phyloP scores from a whole-genome alignment of 2,888 invertebrate genomes.

The Ormyrus rosae region DNA sequence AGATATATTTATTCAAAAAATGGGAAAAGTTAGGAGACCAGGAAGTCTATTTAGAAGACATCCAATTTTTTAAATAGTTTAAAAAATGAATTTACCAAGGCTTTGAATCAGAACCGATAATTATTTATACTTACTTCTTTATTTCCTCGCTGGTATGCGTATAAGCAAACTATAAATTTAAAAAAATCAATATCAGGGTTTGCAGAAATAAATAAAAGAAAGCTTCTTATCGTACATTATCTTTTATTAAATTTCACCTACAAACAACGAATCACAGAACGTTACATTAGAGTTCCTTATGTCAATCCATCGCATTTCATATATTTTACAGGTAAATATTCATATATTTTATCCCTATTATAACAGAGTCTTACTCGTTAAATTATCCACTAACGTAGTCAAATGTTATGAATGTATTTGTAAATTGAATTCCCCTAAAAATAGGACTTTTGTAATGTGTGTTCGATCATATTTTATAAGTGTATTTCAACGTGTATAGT shows the following conservation, averaged over 20 bases:
- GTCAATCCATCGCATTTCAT: conserved; percentile 74
- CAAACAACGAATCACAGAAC: conserved; percentile 77
- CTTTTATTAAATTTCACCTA: conserved; percentile 76
- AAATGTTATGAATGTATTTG: conserved; percentile 72
- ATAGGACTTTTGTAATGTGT: conserved; percentile 71
- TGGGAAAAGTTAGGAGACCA: neutral
- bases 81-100: too few relatives aligned
- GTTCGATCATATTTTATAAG: conserved; percentile 71
- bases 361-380: conserved; percentile 74
- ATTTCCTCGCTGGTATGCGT: too few relatives aligned
- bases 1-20: too few relatives aligned
- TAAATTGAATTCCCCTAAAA: conserved; percentile 74
- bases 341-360: conserved; percentile 73
- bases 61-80: too few relatives aligned
- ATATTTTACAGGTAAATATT: conserved; percentile 75
- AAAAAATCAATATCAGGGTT: neutral
- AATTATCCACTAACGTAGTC: conserved; percentile 74
- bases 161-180: too few relatives aligned
- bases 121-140: too few relatives aligned
- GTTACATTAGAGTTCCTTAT: conserved; percentile 76
- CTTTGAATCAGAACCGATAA: too few relatives aligned
- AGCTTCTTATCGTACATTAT: conserved; percentile 63
- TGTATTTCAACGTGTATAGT: conserved; percentile 66
- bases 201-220: too few relatives aligned
- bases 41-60: too few relatives aligned